These are phyloP conservation scores for Dendrocopos noguchii DNA, from an alignment of 2,113 vertebrate species.

Conservation along the genomic window DNA sequence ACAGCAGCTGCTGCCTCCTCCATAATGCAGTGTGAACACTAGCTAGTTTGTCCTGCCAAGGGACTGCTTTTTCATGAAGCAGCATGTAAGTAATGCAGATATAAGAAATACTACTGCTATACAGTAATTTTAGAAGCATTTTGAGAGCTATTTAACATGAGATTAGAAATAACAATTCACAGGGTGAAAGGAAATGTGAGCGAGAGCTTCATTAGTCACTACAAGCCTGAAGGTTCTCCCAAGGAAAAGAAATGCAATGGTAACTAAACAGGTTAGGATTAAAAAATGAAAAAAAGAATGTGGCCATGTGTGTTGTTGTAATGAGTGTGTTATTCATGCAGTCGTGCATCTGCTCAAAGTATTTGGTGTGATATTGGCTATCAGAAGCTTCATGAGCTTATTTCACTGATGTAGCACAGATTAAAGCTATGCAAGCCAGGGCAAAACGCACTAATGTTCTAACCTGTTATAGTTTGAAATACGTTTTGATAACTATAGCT, in stretches of 20 bases:
- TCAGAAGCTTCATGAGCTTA: neutral
- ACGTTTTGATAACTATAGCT: neutral
- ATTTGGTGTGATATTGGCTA: neutral
- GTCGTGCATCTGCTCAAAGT: neutral
- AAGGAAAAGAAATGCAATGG: neutral
- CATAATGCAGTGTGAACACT: slow-evolving; percentile 38
- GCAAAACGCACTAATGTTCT: neutral
- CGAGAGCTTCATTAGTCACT: neutral
- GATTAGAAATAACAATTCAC: neutral
- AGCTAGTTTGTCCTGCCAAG: slow-evolving; percentile 24
- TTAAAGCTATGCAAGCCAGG: neutral
- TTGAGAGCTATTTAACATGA: slow-evolving; percentile 12
- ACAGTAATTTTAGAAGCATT: slow-evolving; percentile 9
- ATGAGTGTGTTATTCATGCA: neutral
- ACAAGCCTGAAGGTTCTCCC: neutral
- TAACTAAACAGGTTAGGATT: slow-evolving; percentile 1
- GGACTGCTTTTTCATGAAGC: neutral
- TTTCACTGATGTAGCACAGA: neutral
- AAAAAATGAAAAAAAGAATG: neutral
- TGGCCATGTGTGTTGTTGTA: neutral
- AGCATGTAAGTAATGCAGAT: neutral
- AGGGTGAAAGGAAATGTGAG: neutral
- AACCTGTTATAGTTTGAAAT: neutral
- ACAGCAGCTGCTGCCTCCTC: slow-evolving; percentile 44
- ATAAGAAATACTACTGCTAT: slow-evolving; percentile 14